Base-by-base conservation (phyloP, 2,888 invertebrate species). In the Eumacrocentrus americanus region DNA sequence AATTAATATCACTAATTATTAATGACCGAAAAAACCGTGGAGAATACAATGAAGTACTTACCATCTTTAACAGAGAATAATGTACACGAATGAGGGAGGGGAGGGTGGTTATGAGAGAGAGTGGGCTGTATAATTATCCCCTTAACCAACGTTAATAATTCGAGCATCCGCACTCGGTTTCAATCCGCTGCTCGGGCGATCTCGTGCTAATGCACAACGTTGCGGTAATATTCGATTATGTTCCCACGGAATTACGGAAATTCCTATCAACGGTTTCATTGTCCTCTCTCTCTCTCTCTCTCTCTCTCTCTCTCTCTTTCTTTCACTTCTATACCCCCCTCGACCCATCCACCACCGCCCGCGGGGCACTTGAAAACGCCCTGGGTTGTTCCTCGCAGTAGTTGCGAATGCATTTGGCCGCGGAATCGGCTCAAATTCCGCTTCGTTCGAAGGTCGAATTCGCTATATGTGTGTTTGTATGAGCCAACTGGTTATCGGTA, bases 161-260 rank as follows among this genome's bases (percentile, higher is more conserved):
- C 50, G 50, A 50, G 50, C 48, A 60, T 54, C 60, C 60, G 29
- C 54, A 60, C 54, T 60, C 59, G 25, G 55, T 60, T 60, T 60
- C 55, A 60, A 60, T 60, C 54, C 55, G 50, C 48, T 54, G 50
- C 48, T 42, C 54, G 42, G 57, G 44, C 60, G 60, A 60, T 60
- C 54, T 55, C 55, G 54, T 54, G 54, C 55, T 60, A 60, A 60
- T 60, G 60, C 60, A 60, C 55, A 54, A 50, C 55, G 60, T 60
- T 60, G 60, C 50, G 60, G 60, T 60, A 60, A 60, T 60, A 60
- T 60, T 60, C 60, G 60, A 60, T 60, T 60, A 61, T 61, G 57
- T 61, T 57, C 40, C 52, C 52, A 54, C 44, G 54, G 58, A 58
- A 62, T 62, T 58, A 58, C 55, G 58, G 58, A 55, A 55, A 58